A percentile compares a stretch with the other conserved stretches of the same genome.
Evolutionary conservation across 2,797 vertebrate species (phyloP).

Genomic region (Iguana delicatissima): DNA sequence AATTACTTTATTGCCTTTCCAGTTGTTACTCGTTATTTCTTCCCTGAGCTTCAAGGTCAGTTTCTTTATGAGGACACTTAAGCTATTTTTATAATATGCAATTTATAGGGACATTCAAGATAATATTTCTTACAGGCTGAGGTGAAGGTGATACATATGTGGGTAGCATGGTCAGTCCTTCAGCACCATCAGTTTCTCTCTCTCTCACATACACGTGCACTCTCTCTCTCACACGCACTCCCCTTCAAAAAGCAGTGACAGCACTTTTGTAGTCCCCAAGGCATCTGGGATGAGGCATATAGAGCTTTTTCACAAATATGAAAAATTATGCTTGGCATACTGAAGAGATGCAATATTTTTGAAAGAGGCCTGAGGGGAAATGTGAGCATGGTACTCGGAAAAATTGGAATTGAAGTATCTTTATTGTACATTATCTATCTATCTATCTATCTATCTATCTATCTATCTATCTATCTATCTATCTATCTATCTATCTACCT

Average conservation of each 20-base stretch:
- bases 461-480: not conserved
- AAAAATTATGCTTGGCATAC: not conserved
- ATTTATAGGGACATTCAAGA: too few relatives aligned
- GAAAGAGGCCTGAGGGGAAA: not conserved
- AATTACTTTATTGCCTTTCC: not conserved
- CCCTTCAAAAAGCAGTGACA: not conserved
- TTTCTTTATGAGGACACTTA: not conserved
- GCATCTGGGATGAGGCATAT: not conserved
- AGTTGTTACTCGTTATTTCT: not conserved
- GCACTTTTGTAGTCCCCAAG: not conserved
- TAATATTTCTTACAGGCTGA: not conserved
- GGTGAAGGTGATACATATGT: not conserved
- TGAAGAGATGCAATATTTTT: constrained; percentile 1
- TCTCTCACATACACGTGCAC: too few relatives aligned
- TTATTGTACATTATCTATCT: not conserved
- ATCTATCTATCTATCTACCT: too few relatives aligned
- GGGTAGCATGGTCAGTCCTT: not conserved
- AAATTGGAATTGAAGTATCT: not conserved
- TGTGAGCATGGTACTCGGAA: not conserved
- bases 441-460: too few relatives aligned
- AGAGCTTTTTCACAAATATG: not conserved
- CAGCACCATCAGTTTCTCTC: not conserved
- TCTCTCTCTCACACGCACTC: not conserved
- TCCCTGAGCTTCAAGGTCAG: not conserved
- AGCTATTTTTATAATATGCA: not conserved